phyloP scores from a whole-genome alignment of 1,140 invertebrate genomes.

The Chlorops oryzae region DNA sequence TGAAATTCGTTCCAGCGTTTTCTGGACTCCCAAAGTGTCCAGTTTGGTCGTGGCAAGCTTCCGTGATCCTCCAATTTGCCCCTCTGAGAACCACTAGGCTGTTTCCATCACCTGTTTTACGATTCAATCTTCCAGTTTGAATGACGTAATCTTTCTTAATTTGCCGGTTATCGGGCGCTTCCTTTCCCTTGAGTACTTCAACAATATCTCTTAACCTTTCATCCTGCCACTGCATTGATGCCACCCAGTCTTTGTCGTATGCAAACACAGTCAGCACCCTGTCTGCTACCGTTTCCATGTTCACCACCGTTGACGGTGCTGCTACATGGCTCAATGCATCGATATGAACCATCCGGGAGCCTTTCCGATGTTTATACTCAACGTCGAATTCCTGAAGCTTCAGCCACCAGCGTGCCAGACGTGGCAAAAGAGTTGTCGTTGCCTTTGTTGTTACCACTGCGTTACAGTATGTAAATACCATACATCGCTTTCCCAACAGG shows the following conservation, averaged over 20 bases:
- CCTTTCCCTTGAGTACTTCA: too few species aligned
- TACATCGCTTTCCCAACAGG: slow-evolving; percentile 1
- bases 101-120: too few species aligned
- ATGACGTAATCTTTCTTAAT: too few species aligned
- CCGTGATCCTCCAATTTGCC: too few species aligned
- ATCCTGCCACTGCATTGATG: neutral
- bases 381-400: slow-evolving; percentile 8
- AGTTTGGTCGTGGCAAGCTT: too few species aligned
- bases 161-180: too few species aligned
- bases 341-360: neutral
- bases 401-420: slow-evolving; percentile 40
- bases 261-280: neutral
- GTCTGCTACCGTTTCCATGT: neutral
- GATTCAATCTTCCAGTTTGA: too few species aligned
- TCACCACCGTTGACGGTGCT: neutral
- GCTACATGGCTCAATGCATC: neutral
- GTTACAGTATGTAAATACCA: slow-evolving; percentile 16
- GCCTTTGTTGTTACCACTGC: slow-evolving; percentile 1
- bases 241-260: neutral
- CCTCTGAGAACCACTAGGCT: too few species aligned
- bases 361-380: slow-evolving; percentile 1
- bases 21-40: too few species aligned
- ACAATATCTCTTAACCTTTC: neutral
- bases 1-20: too few species aligned
- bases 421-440: slow-evolving; percentile 15